Conservation (phyloP, 2,888 invertebrate species). For the Deilephila elpenor region DNA sequence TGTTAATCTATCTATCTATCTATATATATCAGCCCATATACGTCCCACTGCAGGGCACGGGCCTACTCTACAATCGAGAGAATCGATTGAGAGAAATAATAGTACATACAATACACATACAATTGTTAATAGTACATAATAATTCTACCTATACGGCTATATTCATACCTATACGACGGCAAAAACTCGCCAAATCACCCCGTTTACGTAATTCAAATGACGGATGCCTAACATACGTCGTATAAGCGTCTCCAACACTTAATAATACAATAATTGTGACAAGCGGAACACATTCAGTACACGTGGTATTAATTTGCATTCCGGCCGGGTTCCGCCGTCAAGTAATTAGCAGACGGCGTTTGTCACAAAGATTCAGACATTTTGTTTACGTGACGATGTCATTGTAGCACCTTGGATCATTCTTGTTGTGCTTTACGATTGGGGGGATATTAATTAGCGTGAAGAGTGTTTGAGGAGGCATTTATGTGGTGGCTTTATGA, state of each 20-base stretch:
- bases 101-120: no score
- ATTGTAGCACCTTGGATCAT: conserved; percentile 22
- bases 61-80: no score
- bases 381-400: conserved; percentile 34
- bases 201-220: conserved; percentile 13
- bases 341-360: conserved; percentile 43
- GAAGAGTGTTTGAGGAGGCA: no score
- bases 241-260: conserved; percentile 37
- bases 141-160: no score
- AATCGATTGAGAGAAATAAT: no score
- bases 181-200: not conserved
- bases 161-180: no score
- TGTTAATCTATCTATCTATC: no score
- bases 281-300: conserved; percentile 47
- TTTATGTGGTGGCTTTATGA: no score
- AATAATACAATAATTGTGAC: conserved; percentile 53
- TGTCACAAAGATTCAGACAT: conserved; percentile 35
- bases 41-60: no score
- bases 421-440: not conserved
- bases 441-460: no score
- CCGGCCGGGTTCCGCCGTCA: conserved; percentile 38
- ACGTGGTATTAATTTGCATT: conserved; percentile 54
- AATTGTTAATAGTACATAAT: no score
- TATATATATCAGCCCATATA: no score
- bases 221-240: conserved; percentile 16